These are phyloP conservation scores for Erythrolamprus reginae DNA, from an alignment of 2,113 vertebrate species.

Conservation along the genomic window DNA sequence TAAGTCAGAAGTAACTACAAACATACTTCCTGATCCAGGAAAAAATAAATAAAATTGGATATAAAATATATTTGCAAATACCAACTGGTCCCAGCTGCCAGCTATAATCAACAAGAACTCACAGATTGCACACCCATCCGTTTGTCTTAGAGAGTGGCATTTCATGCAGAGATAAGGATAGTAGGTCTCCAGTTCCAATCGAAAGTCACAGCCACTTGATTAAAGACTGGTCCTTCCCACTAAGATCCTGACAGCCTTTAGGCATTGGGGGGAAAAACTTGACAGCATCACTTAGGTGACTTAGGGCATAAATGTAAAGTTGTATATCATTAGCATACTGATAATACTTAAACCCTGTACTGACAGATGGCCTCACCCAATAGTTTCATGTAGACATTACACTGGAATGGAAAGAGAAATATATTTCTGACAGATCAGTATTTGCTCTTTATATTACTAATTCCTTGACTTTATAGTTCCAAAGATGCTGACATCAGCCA, in stretches of 20 bases:
- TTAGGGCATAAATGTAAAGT: background rate
- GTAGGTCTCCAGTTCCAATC: background rate
- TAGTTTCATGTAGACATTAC: background rate
- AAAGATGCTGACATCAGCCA: slow-evolving; percentile 57
- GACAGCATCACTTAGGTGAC: background rate
- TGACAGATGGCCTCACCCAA: background rate
- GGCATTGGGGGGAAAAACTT: background rate
- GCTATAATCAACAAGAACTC: background rate
- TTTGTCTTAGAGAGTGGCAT: background rate
- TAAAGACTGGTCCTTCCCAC: background rate
- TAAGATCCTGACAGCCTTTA: background rate
- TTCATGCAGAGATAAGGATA: background rate
- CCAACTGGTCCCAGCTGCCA: background rate
- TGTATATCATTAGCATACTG: background rate
- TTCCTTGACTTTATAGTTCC: slow-evolving; percentile 50
- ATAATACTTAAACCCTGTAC: background rate
- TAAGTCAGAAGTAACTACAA: background rate
- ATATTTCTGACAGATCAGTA: background rate
- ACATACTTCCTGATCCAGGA: background rate
- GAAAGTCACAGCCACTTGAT: background rate
- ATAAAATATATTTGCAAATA: background rate
- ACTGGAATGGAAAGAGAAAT: background rate
- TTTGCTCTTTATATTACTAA: background rate
- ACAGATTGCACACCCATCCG: background rate
- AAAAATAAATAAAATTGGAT: background rate